Percentiles rank a stretch among this genome's conserved stretches.
phyloP scores from a whole-genome alignment of 2,888 invertebrate genomes.

The Lepeophtheirus nordmannii region DNA sequence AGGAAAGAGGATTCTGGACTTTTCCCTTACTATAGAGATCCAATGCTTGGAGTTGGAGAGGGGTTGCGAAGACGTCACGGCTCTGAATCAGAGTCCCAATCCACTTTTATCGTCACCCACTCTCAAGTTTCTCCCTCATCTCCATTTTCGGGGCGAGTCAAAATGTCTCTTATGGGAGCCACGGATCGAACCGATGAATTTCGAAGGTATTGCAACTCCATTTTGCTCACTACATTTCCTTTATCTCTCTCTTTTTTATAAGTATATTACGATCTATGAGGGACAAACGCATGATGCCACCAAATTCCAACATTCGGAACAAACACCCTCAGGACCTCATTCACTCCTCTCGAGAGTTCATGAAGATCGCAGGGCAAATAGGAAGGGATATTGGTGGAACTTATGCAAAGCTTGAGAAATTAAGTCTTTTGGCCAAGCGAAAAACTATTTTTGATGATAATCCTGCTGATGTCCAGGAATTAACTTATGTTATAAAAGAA shows the following conservation, averaged over 20 bases:
- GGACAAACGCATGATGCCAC: not conserved
- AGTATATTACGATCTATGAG: not conserved
- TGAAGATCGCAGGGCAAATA: conserved; percentile 81
- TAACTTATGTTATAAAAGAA: conserved; percentile 91
- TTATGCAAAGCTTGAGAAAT: conserved; percentile 87
- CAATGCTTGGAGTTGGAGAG: conserved; percentile 26
- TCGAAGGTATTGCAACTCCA: conserved; percentile 29
- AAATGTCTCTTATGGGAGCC: conserved; percentile 2
- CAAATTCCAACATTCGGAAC: not conserved
- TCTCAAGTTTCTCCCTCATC: not conserved
- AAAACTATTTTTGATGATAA: conserved; percentile 93
- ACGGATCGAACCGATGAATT: conserved; percentile 25
- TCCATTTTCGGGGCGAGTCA: not conserved
- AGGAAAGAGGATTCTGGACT: no score
- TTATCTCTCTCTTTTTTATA: conserved; percentile 32
- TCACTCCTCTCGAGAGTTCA: conserved; percentile 49
- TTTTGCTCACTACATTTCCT: conserved; percentile 27
- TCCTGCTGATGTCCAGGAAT: conserved; percentile 86
- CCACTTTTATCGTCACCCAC: not conserved
- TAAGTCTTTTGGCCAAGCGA: conserved; percentile 88
- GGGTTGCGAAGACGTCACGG: conserved; percentile 37
- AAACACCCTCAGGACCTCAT: not conserved
- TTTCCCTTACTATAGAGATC: no score
- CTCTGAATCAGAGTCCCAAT: conserved; percentile 41
- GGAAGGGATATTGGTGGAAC: conserved; percentile 90